Evolutionary conservation across 2,113 vertebrate genomes (phyloP), one percentile per base, ranked within the genome.

Genomic region (Zosterops pallidus): DNA sequence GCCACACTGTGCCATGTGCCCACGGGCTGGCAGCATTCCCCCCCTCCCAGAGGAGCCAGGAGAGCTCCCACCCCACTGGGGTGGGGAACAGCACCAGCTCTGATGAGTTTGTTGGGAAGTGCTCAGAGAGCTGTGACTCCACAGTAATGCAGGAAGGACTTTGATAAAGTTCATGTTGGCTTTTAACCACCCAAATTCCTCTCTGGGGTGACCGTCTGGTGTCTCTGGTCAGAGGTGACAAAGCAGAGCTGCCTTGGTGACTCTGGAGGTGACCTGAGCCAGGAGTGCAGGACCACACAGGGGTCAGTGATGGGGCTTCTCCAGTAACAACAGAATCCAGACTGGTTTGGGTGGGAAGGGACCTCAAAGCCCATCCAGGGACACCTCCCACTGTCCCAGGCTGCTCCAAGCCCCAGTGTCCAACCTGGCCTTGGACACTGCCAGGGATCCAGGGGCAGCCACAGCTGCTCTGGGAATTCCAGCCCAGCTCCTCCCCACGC

Each of bases 221-320:
- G 4, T 3, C 56, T 20, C 12, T 13, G 6, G 2, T 14, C 14
- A 3, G n/a, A 28, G 14, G 60, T 11, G 76, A 6, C 56, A 7
- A 2, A 6, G 83, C 3, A 2, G 56, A 31, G 29, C 25, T 49
- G 64, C 8, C 62, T 7, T 2, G 17, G 8, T 8, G 7, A 5
- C 22, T 35, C 56, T 3, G 42, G 20, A 42, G 16, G 6, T 12
- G 53, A 33, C 59, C 80, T 7, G 23, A 4, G 63, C 9, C 56
- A 2, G 4, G 25, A 0, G 41, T 25, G 75, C 76, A n/a, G 33
- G 4, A 5, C 5, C 10, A 1, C 10, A 1, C 49, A 0, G 19
- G 1, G 22, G 2, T 1, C 52, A 2, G 8, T 1, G 5, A 4
- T 6, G 42, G 28, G 44, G 9, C 1, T 5, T 41, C 25, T 24